Evolutionary conservation across 2,797 vertebrate species (phyloP).

Genomic region (Halcyon chelicuti): DNA sequence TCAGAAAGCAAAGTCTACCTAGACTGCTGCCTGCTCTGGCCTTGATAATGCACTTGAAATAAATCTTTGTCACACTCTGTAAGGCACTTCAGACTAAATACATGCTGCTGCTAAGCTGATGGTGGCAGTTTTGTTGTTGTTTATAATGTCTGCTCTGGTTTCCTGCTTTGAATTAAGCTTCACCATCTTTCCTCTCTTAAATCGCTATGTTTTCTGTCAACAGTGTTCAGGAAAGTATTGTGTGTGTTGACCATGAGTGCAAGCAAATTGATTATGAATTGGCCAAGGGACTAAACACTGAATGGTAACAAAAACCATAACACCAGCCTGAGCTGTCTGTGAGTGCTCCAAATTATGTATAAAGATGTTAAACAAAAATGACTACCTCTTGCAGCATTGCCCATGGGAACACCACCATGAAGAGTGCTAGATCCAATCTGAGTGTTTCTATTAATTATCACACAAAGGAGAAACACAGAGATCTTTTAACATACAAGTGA

Average conservation of each 20-base stretch:
- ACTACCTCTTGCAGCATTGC: not conserved
- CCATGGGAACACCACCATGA: not conserved
- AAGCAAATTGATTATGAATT: not conserved
- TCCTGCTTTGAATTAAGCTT: not conserved
- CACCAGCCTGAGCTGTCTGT: not conserved
- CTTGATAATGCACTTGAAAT: not conserved
- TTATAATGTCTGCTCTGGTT: not conserved
- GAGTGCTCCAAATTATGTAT: not conserved
- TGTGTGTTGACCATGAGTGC: not conserved
- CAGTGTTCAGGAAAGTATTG: not conserved
- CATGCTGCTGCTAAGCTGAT: not conserved
- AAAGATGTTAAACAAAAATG: constrained; percentile 19
- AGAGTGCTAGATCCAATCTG: not conserved
- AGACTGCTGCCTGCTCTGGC: not conserved
- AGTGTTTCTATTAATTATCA: not conserved
- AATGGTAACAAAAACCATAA: not conserved
- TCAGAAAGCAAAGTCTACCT: not conserved
- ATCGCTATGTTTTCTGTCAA: not conserved
- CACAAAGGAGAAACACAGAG: not conserved
- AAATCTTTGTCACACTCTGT: not conserved
- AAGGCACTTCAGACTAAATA: not conserved
- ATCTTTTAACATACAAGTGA: not conserved
- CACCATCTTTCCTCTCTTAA: not conserved
- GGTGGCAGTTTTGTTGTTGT: not conserved
- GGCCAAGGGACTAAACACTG: not conserved